Evolutionary conservation across 2,113 vertebrate genomes (phyloP), one percentile per base, ranked within the genome.

Genomic region (Addax nasomaculatus): DNA sequence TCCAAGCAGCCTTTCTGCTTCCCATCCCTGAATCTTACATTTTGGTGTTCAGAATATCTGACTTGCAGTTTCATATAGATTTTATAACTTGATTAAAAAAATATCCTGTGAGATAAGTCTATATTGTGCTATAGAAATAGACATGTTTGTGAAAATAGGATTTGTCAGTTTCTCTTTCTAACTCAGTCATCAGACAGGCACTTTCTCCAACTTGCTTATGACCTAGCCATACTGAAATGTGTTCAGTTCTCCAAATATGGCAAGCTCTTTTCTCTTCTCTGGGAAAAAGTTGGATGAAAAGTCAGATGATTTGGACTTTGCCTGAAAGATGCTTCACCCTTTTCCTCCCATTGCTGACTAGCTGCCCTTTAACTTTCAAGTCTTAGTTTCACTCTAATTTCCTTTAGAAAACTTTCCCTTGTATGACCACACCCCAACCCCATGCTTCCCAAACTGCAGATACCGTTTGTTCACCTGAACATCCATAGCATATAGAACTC

Each of bases 51-150:
- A 92, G 49, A 95, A 78, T 58, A 81, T 33, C 55, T 88, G 80
- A 89, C 47, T 93, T 84, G 13, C 5, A 13, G 33, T 76, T 93
- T 98, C 81, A 84, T 86, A 70, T 23, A 51, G 60, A 89, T 97
- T 98, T 93, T 92, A 96, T 94, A 86, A 85, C 2, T 81, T 81
- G 13, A 39, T 96, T 57, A 62, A 33, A 89, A 85, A 92, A 57
- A 64, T 0, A 90, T 80, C 78, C 39, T 85, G 2, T 19, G 19
- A 49, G 29, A 93, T 21, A 47, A 93, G 1, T 2, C 58, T 36
- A 45, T 84, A 93, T 27, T 94, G 78, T 85, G 33, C 45, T 95
- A 10, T 29, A 90, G 81, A 86, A 39, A 80, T 78, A 86, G 92
- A 92, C 10, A 2, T 89, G 19, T 62, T 78, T 93, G 25, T 90